Conservation (phyloP, 2,888 invertebrate genomes). For the Carterocephalus palaemon region DNA sequence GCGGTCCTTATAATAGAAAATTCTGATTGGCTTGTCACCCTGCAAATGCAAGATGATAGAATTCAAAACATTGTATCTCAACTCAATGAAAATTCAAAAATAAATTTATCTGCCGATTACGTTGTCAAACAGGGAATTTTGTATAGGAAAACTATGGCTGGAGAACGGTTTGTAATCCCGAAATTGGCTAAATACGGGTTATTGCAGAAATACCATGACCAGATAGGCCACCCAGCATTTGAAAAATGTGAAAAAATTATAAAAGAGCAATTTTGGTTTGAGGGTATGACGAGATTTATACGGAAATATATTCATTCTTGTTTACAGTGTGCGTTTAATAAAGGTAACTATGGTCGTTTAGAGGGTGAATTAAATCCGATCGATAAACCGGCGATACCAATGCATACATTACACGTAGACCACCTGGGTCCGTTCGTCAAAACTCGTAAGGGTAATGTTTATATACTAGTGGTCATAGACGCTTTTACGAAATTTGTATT, state of each 20-base stretch:
- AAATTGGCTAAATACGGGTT: constrained; percentile 24
- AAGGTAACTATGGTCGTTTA: constrained; percentile 25
- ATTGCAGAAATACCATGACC: constrained; percentile 38
- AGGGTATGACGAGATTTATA: constrained; percentile 44
- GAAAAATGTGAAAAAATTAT: constrained; percentile 42
- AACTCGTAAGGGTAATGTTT: constrained; percentile 14
- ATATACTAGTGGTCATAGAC: constrained; percentile 18
- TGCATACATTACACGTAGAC: constrained; percentile 26
- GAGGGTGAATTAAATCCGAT: constrained; percentile 31
- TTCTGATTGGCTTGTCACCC: constrained; percentile 6
- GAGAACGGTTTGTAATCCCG: constrained; percentile 20
- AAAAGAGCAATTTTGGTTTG: constrained; percentile 49
- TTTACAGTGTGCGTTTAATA: constrained; percentile 16
- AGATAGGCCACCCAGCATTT: constrained; percentile 44
- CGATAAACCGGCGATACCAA: constrained; percentile 3
- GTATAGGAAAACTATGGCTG: constrained; percentile 3
- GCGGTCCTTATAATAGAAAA: neutral
- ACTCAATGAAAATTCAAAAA: neutral
- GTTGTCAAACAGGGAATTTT: constrained; percentile 1
- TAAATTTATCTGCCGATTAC: constrained; percentile 5
- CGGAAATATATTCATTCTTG: constrained; percentile 40
- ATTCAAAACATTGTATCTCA: neutral
- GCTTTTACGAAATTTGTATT: constrained; percentile 22
- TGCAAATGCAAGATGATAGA: constrained; percentile 10
- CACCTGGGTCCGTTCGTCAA: constrained; percentile 27